Percentiles rank a stretch among this genome's conserved stretches.
Conservation (phyloP, 2,888 invertebrate species). For the Drosophila prostipennis region DNA sequence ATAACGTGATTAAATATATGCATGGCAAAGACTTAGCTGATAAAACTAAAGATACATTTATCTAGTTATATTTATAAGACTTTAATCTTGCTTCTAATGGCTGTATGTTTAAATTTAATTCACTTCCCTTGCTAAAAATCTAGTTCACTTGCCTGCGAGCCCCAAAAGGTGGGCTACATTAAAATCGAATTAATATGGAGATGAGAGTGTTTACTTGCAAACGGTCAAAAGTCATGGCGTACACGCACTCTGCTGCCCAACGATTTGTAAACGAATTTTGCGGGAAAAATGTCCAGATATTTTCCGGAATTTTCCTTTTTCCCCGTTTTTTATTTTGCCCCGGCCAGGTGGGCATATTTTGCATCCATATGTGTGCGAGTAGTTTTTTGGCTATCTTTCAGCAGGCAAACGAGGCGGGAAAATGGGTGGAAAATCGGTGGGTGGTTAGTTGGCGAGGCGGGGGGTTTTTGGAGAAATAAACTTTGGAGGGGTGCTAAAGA, state of each 20-base stretch:
- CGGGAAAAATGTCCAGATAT: slow-evolving; percentile 15
- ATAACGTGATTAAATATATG: too few species aligned
- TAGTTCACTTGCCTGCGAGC: background rate
- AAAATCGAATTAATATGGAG: slow-evolving; percentile 21
- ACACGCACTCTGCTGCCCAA: slow-evolving; percentile 21
- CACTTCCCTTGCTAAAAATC: background rate
- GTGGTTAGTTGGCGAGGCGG: background rate
- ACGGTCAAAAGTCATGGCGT: slow-evolving; percentile 1
- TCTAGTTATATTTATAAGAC: too few species aligned
- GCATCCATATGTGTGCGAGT: slow-evolving; percentile 52
- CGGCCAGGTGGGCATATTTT: slow-evolving; percentile 62
- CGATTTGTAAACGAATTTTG: slow-evolving; percentile 33
- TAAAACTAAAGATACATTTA: too few species aligned
- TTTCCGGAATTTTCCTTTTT: slow-evolving; percentile 19
- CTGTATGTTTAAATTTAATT: background rate
- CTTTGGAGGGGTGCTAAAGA: slow-evolving; percentile 48
- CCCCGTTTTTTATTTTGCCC: background rate
- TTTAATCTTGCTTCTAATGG: background rate
- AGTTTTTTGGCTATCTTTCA: slow-evolving; percentile 68
- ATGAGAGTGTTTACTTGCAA: slow-evolving; percentile 13
- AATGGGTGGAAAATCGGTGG: slow-evolving; percentile 30
- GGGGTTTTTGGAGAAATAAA: background rate
- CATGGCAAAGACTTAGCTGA: too few species aligned
- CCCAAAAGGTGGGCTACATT: slow-evolving; percentile 20
- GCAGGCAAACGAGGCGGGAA: slow-evolving; percentile 66